Base-by-base conservation (phyloP, 2,888 invertebrate genomes). In the Macrophya annulata region DNA sequence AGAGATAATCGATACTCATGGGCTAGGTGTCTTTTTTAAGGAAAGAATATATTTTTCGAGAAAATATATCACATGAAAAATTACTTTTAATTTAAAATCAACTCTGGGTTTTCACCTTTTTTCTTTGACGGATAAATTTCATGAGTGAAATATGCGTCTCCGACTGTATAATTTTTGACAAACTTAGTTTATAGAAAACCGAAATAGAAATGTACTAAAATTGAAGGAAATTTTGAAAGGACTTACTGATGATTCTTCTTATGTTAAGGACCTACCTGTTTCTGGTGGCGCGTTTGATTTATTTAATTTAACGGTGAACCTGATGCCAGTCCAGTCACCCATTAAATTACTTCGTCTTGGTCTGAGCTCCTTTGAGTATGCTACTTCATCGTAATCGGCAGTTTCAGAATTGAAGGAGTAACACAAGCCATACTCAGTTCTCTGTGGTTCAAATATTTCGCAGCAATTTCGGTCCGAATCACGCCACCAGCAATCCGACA, bases 381-480 rank as follows among this genome's bases (percentile, higher is more conserved):
- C 88, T 89, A 59, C 77, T 62, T 87, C 86, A 48, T 86, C 88
- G 17, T 86, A 84, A 84, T 88, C 89, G 6, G 89, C 88, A 25
- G 88, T 87, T 81, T 91, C 92, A 3, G 94, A 94, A 88, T 94
- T 94, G 89, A 94, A 94, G 0, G 94, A 90, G 87, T 94, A 92
- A 87, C 94, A 95, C 48, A 92, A 90, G 0, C 94, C 94, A 83
- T 90, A 92, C 87, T 94, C 94, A 0, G 94, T 94, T 84, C 92
- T 93, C 86, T 94, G 94, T 31, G 91, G 85, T 65, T 93, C 89
- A 85, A 94, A 94, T 25, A 92, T 89, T 1, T 93, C 91, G 87
- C 94, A 94, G 81, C 95, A 95, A 48, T 94, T 88, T 62, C 93
- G 91, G 21, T 88, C 84, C 25, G 88, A 84, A 74, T 92, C 91